These are phyloP conservation scores for Rhizomys pruinosus DNA, from an alignment of 2,113 vertebrate species.

Conservation along the genomic window DNA sequence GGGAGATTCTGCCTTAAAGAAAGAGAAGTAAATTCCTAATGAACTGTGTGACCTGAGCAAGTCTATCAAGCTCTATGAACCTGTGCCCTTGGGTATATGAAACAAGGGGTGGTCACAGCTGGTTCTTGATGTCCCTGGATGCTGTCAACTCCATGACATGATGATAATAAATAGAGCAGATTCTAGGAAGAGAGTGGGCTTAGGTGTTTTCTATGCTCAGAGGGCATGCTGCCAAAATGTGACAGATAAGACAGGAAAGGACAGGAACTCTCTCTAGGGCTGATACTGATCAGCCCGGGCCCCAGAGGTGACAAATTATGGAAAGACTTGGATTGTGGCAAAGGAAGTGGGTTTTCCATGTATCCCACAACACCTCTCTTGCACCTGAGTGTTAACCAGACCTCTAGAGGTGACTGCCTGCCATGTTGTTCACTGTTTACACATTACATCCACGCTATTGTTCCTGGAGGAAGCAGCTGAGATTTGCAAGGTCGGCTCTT, in stretches of 20 bases:
- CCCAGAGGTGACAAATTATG: not conserved
- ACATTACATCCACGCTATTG: rapidly evolving
- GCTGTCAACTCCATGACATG: rapidly evolving
- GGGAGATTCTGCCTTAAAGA: not conserved
- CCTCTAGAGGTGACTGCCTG: not conserved
- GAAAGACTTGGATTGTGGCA: not conserved
- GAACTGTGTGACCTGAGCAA: not conserved
- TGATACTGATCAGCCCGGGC: rapidly evolving
- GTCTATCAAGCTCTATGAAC: not conserved
- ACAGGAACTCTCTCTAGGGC: conserved; percentile 11
- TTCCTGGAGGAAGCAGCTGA: not conserved
- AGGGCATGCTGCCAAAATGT: not conserved
- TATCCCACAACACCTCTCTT: rapidly evolving
- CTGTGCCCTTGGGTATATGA: not conserved
- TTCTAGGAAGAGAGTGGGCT: conserved; percentile 21
- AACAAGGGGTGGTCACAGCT: not conserved
- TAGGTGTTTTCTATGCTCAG: not conserved
- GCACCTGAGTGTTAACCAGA: not conserved
- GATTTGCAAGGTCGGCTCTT: not conserved
- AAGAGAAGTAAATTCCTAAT: not conserved
- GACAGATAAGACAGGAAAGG: not conserved
- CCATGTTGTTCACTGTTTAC: rapidly evolving
- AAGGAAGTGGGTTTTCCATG: not conserved
- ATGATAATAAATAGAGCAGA: not conserved
- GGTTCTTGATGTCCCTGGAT: not conserved